Conservation (phyloP, 2,888 invertebrate genomes). For the Cataglyphis cursor region DNA sequence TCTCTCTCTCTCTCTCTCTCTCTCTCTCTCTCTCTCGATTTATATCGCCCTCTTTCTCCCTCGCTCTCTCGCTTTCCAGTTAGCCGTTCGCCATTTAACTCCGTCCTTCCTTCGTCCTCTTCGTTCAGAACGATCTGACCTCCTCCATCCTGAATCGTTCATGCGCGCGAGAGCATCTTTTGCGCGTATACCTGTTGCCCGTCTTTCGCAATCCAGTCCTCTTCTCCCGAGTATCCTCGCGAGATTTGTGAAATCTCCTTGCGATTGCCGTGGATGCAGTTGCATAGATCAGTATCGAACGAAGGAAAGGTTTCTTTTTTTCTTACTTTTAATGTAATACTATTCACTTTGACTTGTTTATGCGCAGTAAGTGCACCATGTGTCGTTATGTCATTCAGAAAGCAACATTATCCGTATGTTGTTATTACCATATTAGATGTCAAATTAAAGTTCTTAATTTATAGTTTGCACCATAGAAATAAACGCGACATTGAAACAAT, state of each 20-base stretch:
- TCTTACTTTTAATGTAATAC: no score
- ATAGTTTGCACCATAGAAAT: not conserved
- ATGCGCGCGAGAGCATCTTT: conserved; percentile 65
- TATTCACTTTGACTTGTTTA: not conserved
- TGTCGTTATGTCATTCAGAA: conserved; percentile 30
- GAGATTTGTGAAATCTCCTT: conserved; percentile 25
- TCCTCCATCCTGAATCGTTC: conserved; percentile 68
- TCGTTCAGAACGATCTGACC: conserved; percentile 60
- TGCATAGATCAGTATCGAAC: conserved; percentile 29
- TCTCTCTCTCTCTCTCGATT: conserved; percentile 23
- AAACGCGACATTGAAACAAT: not conserved
- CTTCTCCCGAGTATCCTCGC: conserved; percentile 52
- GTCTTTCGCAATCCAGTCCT: conserved; percentile 67
- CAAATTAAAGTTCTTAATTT: conserved; percentile 26
- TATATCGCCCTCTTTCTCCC: conserved; percentile 35
- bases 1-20: not conserved
- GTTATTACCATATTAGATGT: conserved; percentile 20
- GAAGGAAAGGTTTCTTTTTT: conserved; percentile 8
- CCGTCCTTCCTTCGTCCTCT: conserved; percentile 58
- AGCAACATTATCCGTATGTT: conserved; percentile 5
- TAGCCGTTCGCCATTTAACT: conserved; percentile 38
- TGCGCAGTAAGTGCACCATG: not conserved
- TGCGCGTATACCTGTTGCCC: conserved; percentile 66
- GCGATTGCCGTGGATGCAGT: conserved; percentile 16
- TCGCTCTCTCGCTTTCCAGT: conserved; percentile 43